A percentile compares a stretch with the other conserved stretches of the same genome.
Evolutionary conservation across 2,888 invertebrate genomes (phyloP).

Genomic region (Agonopterix arenella): DNA sequence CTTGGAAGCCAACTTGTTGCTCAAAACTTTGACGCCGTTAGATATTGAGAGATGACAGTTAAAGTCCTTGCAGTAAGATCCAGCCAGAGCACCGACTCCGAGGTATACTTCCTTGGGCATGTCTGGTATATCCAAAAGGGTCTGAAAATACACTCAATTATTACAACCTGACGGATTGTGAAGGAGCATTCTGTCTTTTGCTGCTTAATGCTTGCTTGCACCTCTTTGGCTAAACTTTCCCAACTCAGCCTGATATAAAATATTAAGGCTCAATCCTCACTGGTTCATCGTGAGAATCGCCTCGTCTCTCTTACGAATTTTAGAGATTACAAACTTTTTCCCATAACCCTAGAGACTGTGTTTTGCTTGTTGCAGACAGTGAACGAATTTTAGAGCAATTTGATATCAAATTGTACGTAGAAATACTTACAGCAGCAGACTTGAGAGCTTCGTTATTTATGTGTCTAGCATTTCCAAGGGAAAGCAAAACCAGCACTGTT

Average conservation of each 20-base stretch:
- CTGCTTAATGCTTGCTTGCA: too few species aligned
- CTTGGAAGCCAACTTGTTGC: constrained; percentile 80
- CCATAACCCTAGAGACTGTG: too few species aligned
- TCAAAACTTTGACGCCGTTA: constrained; percentile 78
- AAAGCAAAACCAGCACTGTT: constrained; percentile 79
- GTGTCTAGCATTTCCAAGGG: constrained; percentile 81
- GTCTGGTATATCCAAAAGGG: constrained; percentile 76
- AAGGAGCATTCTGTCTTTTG: too few species aligned
- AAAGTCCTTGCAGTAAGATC: constrained; percentile 82
- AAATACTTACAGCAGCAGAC: constrained; percentile 72
- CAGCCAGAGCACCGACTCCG: constrained; percentile 84
- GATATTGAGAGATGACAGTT: constrained; percentile 66
- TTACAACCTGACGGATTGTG: not conserved
- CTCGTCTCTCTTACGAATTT: too few species aligned
- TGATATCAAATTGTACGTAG: too few species aligned
- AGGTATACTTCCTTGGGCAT: constrained; percentile 83
- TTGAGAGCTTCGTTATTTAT: constrained; percentile 81
- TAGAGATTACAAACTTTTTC: too few species aligned
- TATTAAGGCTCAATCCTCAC: too few species aligned
- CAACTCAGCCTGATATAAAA: too few species aligned
- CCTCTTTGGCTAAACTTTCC: too few species aligned
- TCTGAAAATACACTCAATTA: constrained; percentile 43
- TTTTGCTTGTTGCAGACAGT: too few species aligned
- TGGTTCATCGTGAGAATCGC: too few species aligned
- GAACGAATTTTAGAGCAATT: too few species aligned